Base-by-base conservation (phyloP, 1,140 invertebrate species). In the Ptiloglossa arizonensis region DNA sequence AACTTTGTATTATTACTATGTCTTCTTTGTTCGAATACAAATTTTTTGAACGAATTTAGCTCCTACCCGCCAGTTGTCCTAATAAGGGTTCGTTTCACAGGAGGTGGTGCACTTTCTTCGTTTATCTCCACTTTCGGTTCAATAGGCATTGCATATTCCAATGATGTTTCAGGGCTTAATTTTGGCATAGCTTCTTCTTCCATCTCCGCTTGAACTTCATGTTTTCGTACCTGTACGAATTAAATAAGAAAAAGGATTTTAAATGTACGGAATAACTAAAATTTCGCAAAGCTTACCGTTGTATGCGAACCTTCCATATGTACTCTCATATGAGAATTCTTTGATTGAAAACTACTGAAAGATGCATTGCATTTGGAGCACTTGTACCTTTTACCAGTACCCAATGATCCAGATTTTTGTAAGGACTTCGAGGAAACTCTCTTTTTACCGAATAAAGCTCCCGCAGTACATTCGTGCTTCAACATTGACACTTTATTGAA, bases 401-500 rank as follows among this genome's bases (percentile, higher is more conserved):
- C 68, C 6, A 74, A 27, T 4, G 78, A 56, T 24, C 60, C 29
- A 41, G 86, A 52, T 27, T 69, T 88, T 60, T 83, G 72, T 24
- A 32, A 57, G 4, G 68, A 56, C 50, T 88, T 86, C 27, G 68
- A 35, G 15, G 72, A 4, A 27, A 52, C 48, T 64, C 74, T 84
- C 57, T 81, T 85, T 63, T 89, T 87, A 17, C 35, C 44, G n/a
- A 83, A 64, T 11, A 67, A n/a, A 9, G 72, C 38, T 32, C 62
- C 79, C 9, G 82, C 52, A 4, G 81, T 82, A n/a, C 90, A 91
- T 46, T 89, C 81, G 64, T 91, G 90, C 5, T 88, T 81, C 35
- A 88, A 80, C 3, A 91, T 46, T 11, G 88, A 90, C 48, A 89
- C 82, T 76, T 91, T 88, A 82, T 90, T 91, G 74, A 91, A 91